Conservation (phyloP, 2,113 vertebrate species). For the Xenopus laevis region DNA sequence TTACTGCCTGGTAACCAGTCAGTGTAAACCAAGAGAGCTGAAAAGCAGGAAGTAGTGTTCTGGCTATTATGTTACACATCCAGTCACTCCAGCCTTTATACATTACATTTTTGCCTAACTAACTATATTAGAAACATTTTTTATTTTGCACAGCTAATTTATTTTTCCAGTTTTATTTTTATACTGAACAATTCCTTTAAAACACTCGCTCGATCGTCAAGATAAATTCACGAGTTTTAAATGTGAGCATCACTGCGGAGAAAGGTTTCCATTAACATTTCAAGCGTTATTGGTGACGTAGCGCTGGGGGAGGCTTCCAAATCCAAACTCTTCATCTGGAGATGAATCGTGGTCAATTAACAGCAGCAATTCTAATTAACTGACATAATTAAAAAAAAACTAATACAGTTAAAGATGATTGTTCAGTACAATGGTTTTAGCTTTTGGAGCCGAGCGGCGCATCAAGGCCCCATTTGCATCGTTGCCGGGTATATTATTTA, state of each 20-base stretch:
- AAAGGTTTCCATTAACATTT: constrained; percentile 25
- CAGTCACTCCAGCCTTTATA: too few species aligned
- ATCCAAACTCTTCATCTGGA: constrained; percentile 62
- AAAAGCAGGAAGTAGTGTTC: too few species aligned
- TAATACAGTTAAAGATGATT: constrained; percentile 78
- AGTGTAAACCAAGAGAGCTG: too few species aligned
- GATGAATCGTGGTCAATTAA: constrained; percentile 75
- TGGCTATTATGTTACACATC: too few species aligned
- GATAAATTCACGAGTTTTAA: not conserved
- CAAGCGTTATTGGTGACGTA: constrained; percentile 26
- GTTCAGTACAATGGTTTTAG: constrained; percentile 69
- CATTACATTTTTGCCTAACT: too few species aligned
- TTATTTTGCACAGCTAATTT: too few species aligned
- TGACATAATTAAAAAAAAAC: constrained; percentile 74
- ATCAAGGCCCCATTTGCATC: constrained; percentile 70
- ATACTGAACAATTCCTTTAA: too few species aligned
- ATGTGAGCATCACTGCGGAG: too few species aligned
- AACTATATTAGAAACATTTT: too few species aligned
- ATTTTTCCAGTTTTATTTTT: too few species aligned
- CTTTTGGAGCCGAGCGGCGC: constrained; percentile 66
- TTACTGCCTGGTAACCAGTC: too few species aligned
- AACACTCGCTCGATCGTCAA: not conserved
- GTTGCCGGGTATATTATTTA: constrained; percentile 66
- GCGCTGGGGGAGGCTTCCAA: not conserved
- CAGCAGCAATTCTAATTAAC: constrained; percentile 73